Evolutionary conservation across 2,113 vertebrate species (phyloP), one percentile per base, ranked within the genome.

Genomic region (Pelodiscus sinensis): DNA sequence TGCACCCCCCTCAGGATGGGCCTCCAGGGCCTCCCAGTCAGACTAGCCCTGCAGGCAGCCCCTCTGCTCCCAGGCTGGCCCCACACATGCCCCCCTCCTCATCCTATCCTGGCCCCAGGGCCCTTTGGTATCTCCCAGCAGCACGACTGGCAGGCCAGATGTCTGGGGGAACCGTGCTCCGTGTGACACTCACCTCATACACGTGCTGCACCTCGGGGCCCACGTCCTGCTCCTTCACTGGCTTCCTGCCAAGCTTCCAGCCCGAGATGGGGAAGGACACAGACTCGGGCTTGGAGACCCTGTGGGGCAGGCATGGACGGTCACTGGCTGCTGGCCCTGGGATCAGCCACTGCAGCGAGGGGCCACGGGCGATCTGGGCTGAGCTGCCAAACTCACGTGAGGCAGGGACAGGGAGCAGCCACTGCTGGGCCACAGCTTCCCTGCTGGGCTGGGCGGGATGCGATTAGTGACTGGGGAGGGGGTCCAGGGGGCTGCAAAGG

Each of bases 201-300:
- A 99, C 98, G 54, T 99, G 99, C 87, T 98, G 98, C 82, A 99
- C 98, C 7, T 96, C 96, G 1, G 99, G 99, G 60, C 99, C 99
- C 4, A 99, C 91, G 0, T 99, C 98, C 92, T 97, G 96, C 93
- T 99, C 99, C 77, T 96, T 95, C 68, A 82, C 96, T 4, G 96
- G 96, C 78, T 58, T 97, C 86, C 97, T 98, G 96, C 92, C 97
- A 65, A 91, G 96, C 58, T 98, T 98, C 99, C 98, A 99, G 97
- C 98, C 98, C 4, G 96, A 94, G 5, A 97, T 94, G 0, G 98
- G 98, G 91, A 99, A 99, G 85, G 98, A 94, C 85, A 99, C 98
- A 58, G 98, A 97, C 94, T 99, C 99, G 73, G 99, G 99, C 84
- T 98, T 98, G 77, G 99, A 99, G 91, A 98, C 98, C 19, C 99